phyloP scores from a whole-genome alignment of 2,888 invertebrate species.

The Julus scandinavius region DNA sequence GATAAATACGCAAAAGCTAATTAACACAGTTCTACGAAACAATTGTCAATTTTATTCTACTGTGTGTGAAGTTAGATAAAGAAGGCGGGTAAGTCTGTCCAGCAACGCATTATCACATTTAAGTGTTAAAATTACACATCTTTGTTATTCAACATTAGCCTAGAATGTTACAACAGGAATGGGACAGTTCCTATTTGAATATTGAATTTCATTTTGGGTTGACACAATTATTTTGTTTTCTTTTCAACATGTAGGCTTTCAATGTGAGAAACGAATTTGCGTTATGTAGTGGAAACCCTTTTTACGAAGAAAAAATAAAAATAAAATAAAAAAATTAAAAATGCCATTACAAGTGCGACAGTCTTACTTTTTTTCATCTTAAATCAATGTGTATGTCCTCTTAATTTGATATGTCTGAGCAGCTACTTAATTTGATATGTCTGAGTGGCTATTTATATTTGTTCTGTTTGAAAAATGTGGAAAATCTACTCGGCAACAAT shows the following conservation, averaged over 20 bases:
- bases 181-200: not conserved
- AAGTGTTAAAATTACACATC: not conserved
- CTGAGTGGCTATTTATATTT: too few relatives aligned
- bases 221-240: not conserved
- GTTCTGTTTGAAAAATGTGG: too few relatives aligned
- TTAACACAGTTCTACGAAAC: slow-evolving; percentile 25
- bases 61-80: slow-evolving; percentile 8
- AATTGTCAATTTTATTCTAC: slow-evolving; percentile 25
- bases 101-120: not conserved
- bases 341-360: too few relatives aligned
- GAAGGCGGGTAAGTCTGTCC: not conserved
- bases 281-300: too few relatives aligned
- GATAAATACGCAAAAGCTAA: slow-evolving; percentile 3
- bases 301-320: too few relatives aligned
- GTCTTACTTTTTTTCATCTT: too few relatives aligned
- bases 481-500: too few relatives aligned
- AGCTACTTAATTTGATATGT: too few relatives aligned
- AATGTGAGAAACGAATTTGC: not conserved
- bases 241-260: not conserved
- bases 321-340: too few relatives aligned
- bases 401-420: too few relatives aligned
- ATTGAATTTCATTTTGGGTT: not conserved
- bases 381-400: too few relatives aligned
- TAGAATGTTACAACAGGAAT: not conserved
- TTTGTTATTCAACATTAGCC: not conserved